Base-by-base conservation (phyloP, 64 coral and sea anemone genomes). In the Dendrophyllia cribrosa region DNA sequence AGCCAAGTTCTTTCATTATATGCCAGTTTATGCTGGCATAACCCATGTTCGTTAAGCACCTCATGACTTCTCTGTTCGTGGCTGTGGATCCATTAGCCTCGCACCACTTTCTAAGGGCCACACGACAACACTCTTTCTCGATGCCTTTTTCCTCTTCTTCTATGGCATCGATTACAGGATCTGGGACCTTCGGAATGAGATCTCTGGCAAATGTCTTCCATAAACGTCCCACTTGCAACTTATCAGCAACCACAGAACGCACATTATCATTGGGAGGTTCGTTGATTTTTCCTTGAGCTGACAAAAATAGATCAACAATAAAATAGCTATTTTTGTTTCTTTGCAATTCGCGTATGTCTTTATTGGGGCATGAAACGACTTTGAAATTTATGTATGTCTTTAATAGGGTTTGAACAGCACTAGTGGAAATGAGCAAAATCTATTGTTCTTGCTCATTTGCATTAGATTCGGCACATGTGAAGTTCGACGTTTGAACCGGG, bases 1-100 rank as follows among this genome's bases (percentile, higher is more conserved):
- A 59, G 24, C 44, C 43, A n/a, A 83, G 79, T 83, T 66, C 15
- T n/a, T 9, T 48, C 79, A 83, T 83, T 65, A 83, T 83, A n/a
- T 83, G 58, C 79, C 79, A 83, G 14, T 83, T 83, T 5, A 83
- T 6, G 9, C 10, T 83, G 46, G 59, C 59, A 47, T 48, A 66
- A 45, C 79, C 79, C 79, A 83, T 83, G 19, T 83, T 65, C 43
- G 79, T 83, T 25, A 83, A 17, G 19, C 79, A 83, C 43, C 34
- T 2, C 79, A 83, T 83, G 26, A 83, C 2, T 14, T 83, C 43
- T 21, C 59, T 44, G 19, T 3, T 65, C 7, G 79, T 65, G 15
- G 79, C 79, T 2, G 7, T 0, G 4, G 6, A 20, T n/a, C 56
- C 58, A 11, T n/a, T 48, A 2, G 5, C 15, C 17, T 66, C 24